Base-by-base conservation (phyloP, 2,797 vertebrate species). In the Notolepis coatsorum region DNA sequence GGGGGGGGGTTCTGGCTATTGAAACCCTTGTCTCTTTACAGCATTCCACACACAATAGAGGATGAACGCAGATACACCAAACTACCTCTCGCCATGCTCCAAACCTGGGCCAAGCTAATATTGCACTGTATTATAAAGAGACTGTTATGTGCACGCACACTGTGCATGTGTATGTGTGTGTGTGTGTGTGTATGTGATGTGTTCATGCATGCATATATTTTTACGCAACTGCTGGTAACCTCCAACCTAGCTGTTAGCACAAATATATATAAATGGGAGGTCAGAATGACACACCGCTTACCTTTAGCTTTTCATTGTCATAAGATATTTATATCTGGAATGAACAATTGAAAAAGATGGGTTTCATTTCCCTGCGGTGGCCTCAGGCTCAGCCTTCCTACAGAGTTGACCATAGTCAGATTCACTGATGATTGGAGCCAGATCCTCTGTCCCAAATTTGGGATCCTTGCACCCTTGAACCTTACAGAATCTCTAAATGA, bases 361-460 rank as follows among this genome's bases (percentile, higher is more conserved):
- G 66, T 72, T 82, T 66, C 64, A 82, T 81, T 83, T 82, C 78
- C 77, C 76, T 2, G 18, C 64, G 28, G 61, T 10, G 71, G 80
- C 84, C 83, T 61, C 65, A 21, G 62, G 74, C 69, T 72, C 18
- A 57, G 68, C 73, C 78, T 81, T 88, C 77, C 82, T 84, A 73
- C 79, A 71, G 70, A 82, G 71, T 84, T 76, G 66, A 71, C 78
- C 75, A 80, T 61, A 57, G 55, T 82, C 74, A 73, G 82, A 83
- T 81, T 71, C 54, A 0, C 52, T 88, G 80, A 88, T 88, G 80
- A 88, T 86, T 88, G 69, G 82, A 88, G 81, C 78, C 88, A 88
- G 84, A 90, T 79, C 63, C 75, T 81, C 78, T 78, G 75, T 84
- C 73, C 79, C 62, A 70, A 78, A 84, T 77, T 77, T 68, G 21